Conservation (phyloP, 2,888 invertebrate genomes). For the Cartodere bifasciata region DNA sequence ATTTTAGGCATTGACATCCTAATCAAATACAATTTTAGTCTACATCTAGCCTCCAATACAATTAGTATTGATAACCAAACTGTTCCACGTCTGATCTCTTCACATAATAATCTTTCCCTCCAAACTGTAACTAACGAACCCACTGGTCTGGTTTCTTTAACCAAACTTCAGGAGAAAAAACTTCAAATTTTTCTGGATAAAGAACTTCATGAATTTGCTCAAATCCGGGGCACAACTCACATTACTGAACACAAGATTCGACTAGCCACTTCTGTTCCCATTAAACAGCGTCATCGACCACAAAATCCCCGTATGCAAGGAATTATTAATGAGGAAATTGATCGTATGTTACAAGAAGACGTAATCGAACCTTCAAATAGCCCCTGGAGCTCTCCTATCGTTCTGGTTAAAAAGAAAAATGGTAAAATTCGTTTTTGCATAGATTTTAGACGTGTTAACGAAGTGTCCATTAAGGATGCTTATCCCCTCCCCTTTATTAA, state of each 20-base stretch:
- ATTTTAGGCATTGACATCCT: too few species aligned
- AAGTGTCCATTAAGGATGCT: constrained; percentile 10
- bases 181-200: too few species aligned
- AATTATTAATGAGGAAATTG: constrained; percentile 8
- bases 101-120: too few species aligned
- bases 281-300: constrained; percentile 10
- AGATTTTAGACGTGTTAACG: constrained; percentile 13
- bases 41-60: too few species aligned
- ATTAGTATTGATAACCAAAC: too few species aligned
- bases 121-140: too few species aligned
- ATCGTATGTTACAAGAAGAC: constrained; percentile 9
- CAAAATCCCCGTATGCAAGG: constrained; percentile 10
- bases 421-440: constrained; percentile 12
- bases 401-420: constrained; percentile 10
- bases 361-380: constrained; percentile 16
- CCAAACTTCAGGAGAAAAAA: too few species aligned
- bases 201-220: too few species aligned
- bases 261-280: constrained; percentile 5
- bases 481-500: constrained; percentile 12
- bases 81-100: too few species aligned
- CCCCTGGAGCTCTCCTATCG: constrained; percentile 13
- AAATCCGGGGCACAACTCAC: constrained; percentile 8
- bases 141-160: too few species aligned
- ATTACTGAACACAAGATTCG: constrained; percentile 7
- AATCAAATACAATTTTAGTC: too few species aligned